Evolutionary conservation across 2,797 vertebrate species (phyloP).

Genomic region (Falco naumanni): DNA sequence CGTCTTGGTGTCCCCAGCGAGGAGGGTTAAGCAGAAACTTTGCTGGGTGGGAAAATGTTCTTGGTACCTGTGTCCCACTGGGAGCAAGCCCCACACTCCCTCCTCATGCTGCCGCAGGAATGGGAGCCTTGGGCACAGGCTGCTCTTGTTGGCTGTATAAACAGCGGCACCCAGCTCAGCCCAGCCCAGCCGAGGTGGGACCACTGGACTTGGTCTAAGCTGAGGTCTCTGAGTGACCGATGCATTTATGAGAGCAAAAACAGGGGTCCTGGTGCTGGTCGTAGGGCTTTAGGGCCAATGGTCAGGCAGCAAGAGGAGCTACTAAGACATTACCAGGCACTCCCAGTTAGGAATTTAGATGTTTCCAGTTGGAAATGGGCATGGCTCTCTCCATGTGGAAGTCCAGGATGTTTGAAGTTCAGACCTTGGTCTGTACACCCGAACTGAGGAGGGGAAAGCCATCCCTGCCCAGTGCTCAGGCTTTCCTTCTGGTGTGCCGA

Average conservation of each 20-base stretch:
- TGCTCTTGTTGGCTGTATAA: neutral
- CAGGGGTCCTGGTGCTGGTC: no score
- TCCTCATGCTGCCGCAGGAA: rapidly evolving
- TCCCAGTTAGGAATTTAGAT: neutral
- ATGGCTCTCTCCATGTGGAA: neutral
- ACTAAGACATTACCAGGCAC: neutral
- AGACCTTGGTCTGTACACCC: neutral
- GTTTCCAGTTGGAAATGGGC: neutral
- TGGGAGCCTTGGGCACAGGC: neutral
- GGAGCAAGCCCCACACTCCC: neutral
- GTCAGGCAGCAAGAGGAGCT: neutral
- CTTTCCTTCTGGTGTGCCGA: neutral
- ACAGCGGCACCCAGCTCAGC: neutral
- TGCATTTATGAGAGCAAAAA: neutral
- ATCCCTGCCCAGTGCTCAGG: neutral
- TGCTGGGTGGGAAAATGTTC: neutral
- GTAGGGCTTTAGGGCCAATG: no score
- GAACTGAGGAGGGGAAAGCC: neutral
- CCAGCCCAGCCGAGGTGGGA: neutral
- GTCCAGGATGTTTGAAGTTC: neutral
- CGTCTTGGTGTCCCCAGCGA: rapidly evolving
- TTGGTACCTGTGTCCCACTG: rapidly evolving
- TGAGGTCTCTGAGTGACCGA: neutral
- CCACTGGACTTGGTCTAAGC: neutral
- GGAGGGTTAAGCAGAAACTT: neutral